These are phyloP conservation scores for Ceratina australensis DNA, from an alignment of 1,140 invertebrate species.

Conservation along the genomic window DNA sequence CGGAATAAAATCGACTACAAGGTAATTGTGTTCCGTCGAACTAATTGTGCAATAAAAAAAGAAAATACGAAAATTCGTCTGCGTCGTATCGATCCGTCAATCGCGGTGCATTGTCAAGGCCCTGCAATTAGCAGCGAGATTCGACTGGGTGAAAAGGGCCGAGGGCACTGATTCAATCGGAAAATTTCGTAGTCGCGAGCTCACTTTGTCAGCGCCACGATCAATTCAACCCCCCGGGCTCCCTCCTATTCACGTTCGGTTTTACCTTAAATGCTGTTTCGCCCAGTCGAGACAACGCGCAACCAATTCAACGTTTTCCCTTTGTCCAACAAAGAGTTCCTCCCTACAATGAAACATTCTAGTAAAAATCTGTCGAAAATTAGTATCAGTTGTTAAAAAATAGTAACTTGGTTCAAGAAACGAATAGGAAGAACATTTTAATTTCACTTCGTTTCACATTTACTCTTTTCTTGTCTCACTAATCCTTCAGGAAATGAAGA, in stretches of 20 bases:
- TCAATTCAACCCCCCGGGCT: conserved; percentile 37
- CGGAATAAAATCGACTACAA: no score
- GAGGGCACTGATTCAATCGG: conserved; percentile 19
- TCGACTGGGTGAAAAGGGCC: neutral
- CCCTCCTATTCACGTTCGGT: conserved; percentile 58
- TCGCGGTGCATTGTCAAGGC: neutral
- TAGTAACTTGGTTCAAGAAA: no score
- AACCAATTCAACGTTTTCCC: conserved; percentile 49
- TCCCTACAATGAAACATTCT: conserved; percentile 62
- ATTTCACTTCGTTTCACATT: no score
- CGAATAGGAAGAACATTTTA: no score
- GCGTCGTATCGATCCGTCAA: conserved; percentile 12
- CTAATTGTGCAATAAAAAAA: no score
- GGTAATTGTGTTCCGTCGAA: no score
- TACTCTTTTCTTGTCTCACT: no score
- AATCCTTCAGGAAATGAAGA: no score
- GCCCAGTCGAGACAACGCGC: conserved; percentile 47
- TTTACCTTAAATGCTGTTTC: conserved; percentile 67
- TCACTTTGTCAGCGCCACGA: conserved; percentile 49
- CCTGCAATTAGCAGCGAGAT: conserved; percentile 23
- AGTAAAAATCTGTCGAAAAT: conserved; percentile 58
- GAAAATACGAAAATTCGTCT: neutral
- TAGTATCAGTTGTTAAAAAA: no score
- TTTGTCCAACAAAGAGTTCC: neutral
- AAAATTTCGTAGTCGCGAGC: conserved; percentile 20